Conservation (phyloP, 2,797 vertebrate genomes). For the Lycodopsis pacificus region DNA sequence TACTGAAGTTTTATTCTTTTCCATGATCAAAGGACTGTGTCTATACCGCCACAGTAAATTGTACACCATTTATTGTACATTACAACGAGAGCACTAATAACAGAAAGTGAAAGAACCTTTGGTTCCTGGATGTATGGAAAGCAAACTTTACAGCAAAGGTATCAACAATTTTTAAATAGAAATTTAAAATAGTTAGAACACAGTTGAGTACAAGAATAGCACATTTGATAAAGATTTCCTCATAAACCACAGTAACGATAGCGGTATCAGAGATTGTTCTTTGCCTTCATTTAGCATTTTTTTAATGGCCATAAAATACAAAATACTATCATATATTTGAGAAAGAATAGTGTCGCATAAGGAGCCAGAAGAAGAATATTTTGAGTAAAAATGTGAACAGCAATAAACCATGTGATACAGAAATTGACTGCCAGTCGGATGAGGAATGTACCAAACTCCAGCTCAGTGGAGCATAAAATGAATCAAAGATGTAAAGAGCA, state of each 20-base stretch:
- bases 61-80: slow-evolving; percentile 85
- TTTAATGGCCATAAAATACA: slow-evolving; percentile 76
- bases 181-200: slow-evolving; percentile 86
- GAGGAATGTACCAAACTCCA: slow-evolving; percentile 52
- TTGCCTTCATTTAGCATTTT: slow-evolving; percentile 72
- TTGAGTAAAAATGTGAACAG: slow-evolving; percentile 68
- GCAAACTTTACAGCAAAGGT: slow-evolving; percentile 87
- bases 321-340: slow-evolving; percentile 76
- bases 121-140: slow-evolving; percentile 84
- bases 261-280: slow-evolving; percentile 77
- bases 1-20: slow-evolving; percentile 84
- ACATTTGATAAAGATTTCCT: slow-evolving; percentile 82
- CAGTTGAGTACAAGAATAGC: slow-evolving; percentile 86
- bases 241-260: slow-evolving; percentile 76
- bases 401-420: slow-evolving; percentile 57
- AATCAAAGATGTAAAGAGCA: slow-evolving; percentile 48
- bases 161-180: slow-evolving; percentile 80
- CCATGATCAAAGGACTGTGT: slow-evolving; percentile 79
- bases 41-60: slow-evolving; percentile 86
- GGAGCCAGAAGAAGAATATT: slow-evolving; percentile 54
- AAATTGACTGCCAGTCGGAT: slow-evolving; percentile 62
- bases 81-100: slow-evolving; percentile 85
- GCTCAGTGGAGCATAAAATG: slow-evolving; percentile 37
- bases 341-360: slow-evolving; percentile 55
- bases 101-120: slow-evolving; percentile 83